phyloP scores from a whole-genome alignment of 2,113 vertebrate genomes.

The Urocynchramus pylzowi region DNA sequence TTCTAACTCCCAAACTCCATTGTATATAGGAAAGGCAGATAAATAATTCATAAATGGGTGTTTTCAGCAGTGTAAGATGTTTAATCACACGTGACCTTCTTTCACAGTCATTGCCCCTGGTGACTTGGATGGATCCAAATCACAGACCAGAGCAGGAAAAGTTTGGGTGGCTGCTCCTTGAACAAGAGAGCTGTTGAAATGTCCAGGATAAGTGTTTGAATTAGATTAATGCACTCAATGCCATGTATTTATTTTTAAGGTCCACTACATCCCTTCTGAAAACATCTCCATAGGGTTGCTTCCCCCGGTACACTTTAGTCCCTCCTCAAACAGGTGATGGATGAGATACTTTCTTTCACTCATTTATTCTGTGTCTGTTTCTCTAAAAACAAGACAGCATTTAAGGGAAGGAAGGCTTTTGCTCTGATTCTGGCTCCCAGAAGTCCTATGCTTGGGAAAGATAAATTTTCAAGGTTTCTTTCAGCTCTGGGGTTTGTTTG shows the following conservation, averaged over 20 bases:
- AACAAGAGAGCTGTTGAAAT: not conserved
- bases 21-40: not conserved
- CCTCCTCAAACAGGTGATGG: not conserved
- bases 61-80: not conserved
- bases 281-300: not conserved
- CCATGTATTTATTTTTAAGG: not conserved
- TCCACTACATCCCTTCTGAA: not conserved
- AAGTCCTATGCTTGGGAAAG: not conserved
- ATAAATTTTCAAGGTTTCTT: not conserved
- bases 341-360: not conserved
- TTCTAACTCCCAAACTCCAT: not conserved
- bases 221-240: not conserved
- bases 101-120: not conserved
- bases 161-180: not conserved
- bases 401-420: not conserved
- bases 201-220: not conserved
- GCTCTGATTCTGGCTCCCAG: not conserved
- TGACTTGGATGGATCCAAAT: not conserved
- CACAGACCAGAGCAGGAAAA: not conserved
- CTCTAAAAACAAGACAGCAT: not conserved
- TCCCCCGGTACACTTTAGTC: not conserved
- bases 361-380: not conserved
- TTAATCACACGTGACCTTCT: not conserved
- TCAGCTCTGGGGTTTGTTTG: not conserved
- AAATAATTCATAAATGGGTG: not conserved